Percentiles rank a stretch among this genome's conserved stretches.
Conservation (phyloP, 2,888 invertebrate genomes). For the Empis livida region DNA sequence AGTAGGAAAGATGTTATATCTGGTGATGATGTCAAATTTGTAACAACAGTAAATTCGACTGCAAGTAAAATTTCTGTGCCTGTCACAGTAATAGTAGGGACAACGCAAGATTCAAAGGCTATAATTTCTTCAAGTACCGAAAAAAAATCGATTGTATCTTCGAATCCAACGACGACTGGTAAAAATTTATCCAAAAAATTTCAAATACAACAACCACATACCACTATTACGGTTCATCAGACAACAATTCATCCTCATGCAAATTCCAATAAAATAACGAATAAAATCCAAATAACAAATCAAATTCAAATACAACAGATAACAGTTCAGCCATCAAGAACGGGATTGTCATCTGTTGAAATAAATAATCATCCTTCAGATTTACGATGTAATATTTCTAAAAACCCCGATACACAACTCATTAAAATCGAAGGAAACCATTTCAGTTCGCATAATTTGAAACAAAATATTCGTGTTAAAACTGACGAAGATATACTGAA, state of each 20-base stretch:
- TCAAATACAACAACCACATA: slow-evolving; percentile 15
- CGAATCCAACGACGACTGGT: background rate
- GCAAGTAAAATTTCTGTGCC: slow-evolving; percentile 9
- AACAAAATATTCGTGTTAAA: too few relatives aligned
- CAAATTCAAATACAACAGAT: slow-evolving; percentile 17
- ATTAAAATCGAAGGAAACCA: slow-evolving; percentile 11
- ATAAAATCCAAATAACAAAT: slow-evolving; percentile 9
- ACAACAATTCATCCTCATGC: slow-evolving; percentile 15
- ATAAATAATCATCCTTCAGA: background rate
- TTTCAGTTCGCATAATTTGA: too few relatives aligned
- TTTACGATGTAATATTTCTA: slow-evolving; percentile 12
- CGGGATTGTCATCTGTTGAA: background rate
- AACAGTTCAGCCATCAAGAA: slow-evolving; percentile 10
- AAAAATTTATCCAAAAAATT: slow-evolving; percentile 11
- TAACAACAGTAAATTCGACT: background rate
- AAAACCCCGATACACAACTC: slow-evolving; percentile 12
- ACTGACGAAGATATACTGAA: background rate
- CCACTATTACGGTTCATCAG: slow-evolving; percentile 16
- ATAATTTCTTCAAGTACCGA: too few relatives aligned
- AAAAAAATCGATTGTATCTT: too few relatives aligned
- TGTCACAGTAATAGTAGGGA: slow-evolving; percentile 14
- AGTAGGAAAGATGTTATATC: background rate
- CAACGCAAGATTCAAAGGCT: slow-evolving; percentile 1
- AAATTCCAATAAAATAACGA: slow-evolving; percentile 7
- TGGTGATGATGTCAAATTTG: background rate